A percentile compares a stretch with the other conserved stretches of the same genome.
Conservation (phyloP, 2,113 vertebrate species). For the Oncorhynchus clarkii region DNA sequence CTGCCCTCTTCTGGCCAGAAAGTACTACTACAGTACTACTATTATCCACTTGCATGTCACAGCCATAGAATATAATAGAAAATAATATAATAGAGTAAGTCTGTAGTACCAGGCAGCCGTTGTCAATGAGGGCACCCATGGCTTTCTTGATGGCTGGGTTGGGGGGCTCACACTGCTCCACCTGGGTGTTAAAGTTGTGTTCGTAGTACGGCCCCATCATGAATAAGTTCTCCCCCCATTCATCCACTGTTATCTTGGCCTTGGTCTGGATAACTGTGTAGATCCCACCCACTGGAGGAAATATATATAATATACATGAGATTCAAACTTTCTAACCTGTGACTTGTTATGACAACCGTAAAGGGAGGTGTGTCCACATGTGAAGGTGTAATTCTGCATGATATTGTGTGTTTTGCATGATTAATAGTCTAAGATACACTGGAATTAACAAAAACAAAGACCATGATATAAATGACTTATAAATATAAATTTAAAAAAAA, state of each 20-base stretch:
- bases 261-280: conserved; percentile 99
- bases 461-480: no score
- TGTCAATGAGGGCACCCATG: conserved; percentile 80
- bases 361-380: background rate
- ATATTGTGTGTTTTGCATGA: background rate
- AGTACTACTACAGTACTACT: background rate
- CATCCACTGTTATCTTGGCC: conserved; percentile 87
- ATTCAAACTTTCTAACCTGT: background rate
- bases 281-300: conserved; percentile 89
- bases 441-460: no score
- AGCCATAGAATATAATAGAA: no score
- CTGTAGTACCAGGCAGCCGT: conserved; percentile 85
- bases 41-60: background rate
- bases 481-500: no score
- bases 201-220: conserved; percentile 94
- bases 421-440: no score
- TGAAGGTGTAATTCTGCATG: background rate
- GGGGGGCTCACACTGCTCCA: conserved; percentile 85
- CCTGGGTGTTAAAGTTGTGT: conserved; percentile 93
- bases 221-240: conserved; percentile 96
- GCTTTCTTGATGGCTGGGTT: conserved; percentile 77
- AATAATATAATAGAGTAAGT: background rate
- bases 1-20: conserved; percentile 31
- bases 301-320: conserved; percentile 18
- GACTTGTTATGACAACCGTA: background rate